Evolutionary conservation across 2,113 vertebrate species (phyloP).

Genomic region (Antigone vipio): DNA sequence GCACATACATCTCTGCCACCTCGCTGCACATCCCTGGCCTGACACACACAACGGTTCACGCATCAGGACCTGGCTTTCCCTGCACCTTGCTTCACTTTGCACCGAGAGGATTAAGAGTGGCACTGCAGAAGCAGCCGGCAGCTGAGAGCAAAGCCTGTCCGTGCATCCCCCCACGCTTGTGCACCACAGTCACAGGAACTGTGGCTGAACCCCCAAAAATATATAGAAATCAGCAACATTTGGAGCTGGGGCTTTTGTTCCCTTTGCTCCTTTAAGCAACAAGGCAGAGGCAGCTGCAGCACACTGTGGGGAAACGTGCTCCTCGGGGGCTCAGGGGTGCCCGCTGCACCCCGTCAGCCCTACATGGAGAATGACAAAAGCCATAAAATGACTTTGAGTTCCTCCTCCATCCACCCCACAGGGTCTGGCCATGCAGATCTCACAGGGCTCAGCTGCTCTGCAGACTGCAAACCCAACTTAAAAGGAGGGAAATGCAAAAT

Average conservation of each 20-base stretch:
- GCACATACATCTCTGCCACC: neutral
- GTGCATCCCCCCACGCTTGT: neutral
- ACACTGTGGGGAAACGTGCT: neutral
- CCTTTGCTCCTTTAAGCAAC: neutral
- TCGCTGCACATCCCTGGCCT: neutral
- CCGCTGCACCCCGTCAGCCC: neutral
- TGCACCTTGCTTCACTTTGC: fast-evolving
- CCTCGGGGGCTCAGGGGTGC: fast-evolving
- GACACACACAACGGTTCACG: fast-evolving
- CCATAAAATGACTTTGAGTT: neutral
- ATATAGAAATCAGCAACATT: neutral
- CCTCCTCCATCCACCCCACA: neutral
- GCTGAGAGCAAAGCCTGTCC: neutral
- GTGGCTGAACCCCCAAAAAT: neutral
- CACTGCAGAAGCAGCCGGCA: neutral
- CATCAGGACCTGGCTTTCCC: neutral
- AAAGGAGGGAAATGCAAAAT: neutral
- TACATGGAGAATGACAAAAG: neutral
- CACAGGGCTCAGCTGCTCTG: neutral
- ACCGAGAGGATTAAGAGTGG: fast-evolving
- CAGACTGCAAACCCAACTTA: neutral
- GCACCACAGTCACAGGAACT: neutral
- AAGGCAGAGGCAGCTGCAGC: neutral
- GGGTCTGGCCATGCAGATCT: neutral
- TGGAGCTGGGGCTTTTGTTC: neutral